These are phyloP conservation scores for Arctocebus calabarensis DNA, from an alignment of 2,797 vertebrate species.

Conservation along the genomic window DNA sequence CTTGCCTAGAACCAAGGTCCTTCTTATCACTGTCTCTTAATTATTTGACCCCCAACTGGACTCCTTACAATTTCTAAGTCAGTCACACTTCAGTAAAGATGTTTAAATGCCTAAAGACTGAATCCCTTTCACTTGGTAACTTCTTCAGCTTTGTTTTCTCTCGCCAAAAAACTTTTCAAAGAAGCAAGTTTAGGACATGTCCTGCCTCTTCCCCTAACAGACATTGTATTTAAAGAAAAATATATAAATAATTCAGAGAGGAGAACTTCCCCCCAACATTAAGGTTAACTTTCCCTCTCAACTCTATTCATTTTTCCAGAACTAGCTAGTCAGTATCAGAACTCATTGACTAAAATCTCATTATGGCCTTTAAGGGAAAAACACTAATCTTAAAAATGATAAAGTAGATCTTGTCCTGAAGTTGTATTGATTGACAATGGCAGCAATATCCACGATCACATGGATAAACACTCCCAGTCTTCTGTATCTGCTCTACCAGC, in stretches of 20 bases:
- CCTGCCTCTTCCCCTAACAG: not conserved
- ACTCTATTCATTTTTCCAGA: not conserved
- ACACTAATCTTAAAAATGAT: not conserved
- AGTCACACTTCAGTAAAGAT: not conserved
- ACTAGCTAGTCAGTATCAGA: not conserved
- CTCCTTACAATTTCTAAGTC: not conserved
- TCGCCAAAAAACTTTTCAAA: slow-evolving; percentile 6
- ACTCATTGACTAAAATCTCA: not conserved
- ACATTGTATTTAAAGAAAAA: slow-evolving; percentile 35
- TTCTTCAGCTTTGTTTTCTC: slow-evolving; percentile 56
- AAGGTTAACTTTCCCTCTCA: not conserved
- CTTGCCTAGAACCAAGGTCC: not conserved
- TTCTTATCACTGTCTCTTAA: not conserved
- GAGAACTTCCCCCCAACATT: not conserved
- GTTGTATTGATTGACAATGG: slow-evolving; percentile 9
- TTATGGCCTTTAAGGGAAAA: not conserved
- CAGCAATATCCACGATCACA: not conserved
- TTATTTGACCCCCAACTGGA: not conserved
- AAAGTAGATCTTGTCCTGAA: not conserved
- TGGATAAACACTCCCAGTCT: not conserved
- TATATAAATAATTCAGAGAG: not conserved
- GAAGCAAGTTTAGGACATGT: not conserved
- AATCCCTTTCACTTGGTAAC: not conserved
- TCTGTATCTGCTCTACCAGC: not conserved
- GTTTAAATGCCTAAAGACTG: not conserved